Base-by-base conservation (phyloP, 2,113 vertebrate genomes). In the Channa maculata region DNA sequence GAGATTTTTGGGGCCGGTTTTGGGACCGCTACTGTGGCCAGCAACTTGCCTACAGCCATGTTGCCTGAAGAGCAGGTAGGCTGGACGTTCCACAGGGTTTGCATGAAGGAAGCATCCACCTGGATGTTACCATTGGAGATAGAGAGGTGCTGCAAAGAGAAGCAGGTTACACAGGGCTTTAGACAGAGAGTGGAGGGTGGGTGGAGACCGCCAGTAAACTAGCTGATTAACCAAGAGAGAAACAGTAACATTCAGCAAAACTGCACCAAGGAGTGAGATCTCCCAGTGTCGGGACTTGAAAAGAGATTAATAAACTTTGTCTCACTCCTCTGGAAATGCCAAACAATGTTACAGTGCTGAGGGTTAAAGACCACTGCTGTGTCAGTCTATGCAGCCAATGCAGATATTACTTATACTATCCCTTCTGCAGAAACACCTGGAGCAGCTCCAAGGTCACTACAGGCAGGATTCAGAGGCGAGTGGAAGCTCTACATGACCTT, bases 41-140 rank as follows among this genome's bases (percentile, higher is more conserved):
- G 75, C 50, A 68, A 86, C 94, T 89, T 90, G 96, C 98, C 98
- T 94, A 98, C 97, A 68, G 95, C 94, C 70, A 96, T 84, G 86
- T 58, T 97, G 85, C 96, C 93, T 86, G 96, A 95, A 24, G 98
- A 99, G 87, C 96, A 97, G 0, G 97, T 98, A 6, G 97, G 97
- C 88, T 98, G 97, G 44, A 99, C 96, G 36, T 99, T 99, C 98
- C 98, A 99, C 61, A 99, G 92, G 0, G 98, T 99, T 79, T 99
- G 98, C 95, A 99, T 97, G 81, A 99, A 99, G 84, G 98, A 98
- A 44, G 97, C 98, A 62, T 99, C 98, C 88, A 98, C 98, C 51
- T 96, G 95, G 90, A 95, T 94, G 87, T 87, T 96, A 71, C 95
- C 95, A 83, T 96, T 97, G 76, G 95, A 95, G 59, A 96, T 88